phyloP scores from a whole-genome alignment of 2,888 invertebrate species.

The Ormia ochracea region DNA sequence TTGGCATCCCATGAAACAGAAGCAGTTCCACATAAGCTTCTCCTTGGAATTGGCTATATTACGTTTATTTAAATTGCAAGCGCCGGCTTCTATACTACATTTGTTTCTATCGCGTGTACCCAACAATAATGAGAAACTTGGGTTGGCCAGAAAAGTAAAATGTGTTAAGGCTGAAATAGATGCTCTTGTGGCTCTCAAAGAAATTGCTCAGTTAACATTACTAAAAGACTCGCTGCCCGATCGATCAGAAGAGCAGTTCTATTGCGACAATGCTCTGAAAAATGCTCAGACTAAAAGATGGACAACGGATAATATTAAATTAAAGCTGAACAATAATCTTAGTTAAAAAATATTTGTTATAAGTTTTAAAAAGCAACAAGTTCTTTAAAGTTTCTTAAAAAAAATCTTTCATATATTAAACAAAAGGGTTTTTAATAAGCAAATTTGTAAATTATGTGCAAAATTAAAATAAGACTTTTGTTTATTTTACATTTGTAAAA shows the following conservation, averaged over 20 bases:
- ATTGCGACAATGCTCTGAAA: constrained; percentile 84
- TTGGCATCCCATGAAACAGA: constrained; percentile 75
- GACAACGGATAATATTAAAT: constrained; percentile 74
- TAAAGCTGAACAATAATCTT: constrained; percentile 67
- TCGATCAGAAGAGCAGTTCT: constrained; percentile 82
- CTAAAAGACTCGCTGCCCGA: constrained; percentile 70
- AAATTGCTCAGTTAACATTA: constrained; percentile 71
- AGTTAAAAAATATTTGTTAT: neutral
- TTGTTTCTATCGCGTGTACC: constrained; percentile 73
- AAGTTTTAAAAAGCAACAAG: neutral
- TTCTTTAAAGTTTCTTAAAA: neutral
- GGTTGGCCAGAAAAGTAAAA: constrained; percentile 72
- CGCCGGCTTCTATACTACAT: constrained; percentile 73
- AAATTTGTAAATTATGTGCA: neutral
- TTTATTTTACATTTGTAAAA: too few relatives aligned
- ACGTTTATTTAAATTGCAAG: constrained; percentile 71
- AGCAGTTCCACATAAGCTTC: constrained; percentile 75
- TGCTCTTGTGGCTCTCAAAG: constrained; percentile 73
- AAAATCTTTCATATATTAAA: neutral
- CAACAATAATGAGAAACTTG: constrained; percentile 72
- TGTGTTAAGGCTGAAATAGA: constrained; percentile 74
- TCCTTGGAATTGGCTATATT: constrained; percentile 73
- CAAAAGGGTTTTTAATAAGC: neutral
- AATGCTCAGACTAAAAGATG: constrained; percentile 73
- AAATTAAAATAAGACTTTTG: neutral